Percentiles rank a stretch among this genome's conserved stretches.
Evolutionary conservation across 2,797 vertebrate species (phyloP).

Genomic region (Chelon labrosus): DNA sequence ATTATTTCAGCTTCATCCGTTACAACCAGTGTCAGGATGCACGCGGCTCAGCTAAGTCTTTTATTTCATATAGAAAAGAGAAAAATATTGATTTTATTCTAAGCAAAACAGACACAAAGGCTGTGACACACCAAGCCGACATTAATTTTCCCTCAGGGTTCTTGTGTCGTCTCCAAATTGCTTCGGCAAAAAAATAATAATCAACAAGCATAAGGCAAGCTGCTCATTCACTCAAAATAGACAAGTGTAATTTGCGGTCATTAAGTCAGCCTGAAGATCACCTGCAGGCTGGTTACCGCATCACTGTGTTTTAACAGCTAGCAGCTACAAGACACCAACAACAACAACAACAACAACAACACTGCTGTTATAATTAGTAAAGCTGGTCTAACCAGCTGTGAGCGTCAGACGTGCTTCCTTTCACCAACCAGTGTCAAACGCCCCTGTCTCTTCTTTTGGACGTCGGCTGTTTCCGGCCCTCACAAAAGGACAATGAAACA

Average conservation of each 20-base stretch:
- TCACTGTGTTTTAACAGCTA: slow-evolving; percentile 22
- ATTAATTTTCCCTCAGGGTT: no score
- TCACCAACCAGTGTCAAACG: neutral
- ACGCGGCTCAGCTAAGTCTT: no score
- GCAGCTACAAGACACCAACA: slow-evolving; percentile 12
- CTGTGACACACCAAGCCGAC: no score
- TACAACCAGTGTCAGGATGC: no score
- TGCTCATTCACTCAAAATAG: neutral
- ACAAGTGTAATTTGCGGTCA: slow-evolving; percentile 19
- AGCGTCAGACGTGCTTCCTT: neutral
- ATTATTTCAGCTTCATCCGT: no score
- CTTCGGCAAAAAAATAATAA: neutral
- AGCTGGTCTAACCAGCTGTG: slow-evolving; percentile 31
- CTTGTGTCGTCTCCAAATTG: no score
- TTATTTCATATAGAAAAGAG: no score
- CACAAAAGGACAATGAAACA: neutral
- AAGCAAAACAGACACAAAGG: no score
- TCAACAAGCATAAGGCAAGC: neutral
- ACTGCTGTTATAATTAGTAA: slow-evolving; percentile 44
- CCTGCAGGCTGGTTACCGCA: slow-evolving; percentile 29
- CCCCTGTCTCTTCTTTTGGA: neutral
- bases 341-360: slow-evolving; percentile 19
- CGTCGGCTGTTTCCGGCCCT: neutral
- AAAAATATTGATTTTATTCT: no score
- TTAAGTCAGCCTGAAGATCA: slow-evolving; percentile 6